Base-by-base conservation (phyloP, 2,113 vertebrate genomes). In the Rhabdomys dilectus region DNA sequence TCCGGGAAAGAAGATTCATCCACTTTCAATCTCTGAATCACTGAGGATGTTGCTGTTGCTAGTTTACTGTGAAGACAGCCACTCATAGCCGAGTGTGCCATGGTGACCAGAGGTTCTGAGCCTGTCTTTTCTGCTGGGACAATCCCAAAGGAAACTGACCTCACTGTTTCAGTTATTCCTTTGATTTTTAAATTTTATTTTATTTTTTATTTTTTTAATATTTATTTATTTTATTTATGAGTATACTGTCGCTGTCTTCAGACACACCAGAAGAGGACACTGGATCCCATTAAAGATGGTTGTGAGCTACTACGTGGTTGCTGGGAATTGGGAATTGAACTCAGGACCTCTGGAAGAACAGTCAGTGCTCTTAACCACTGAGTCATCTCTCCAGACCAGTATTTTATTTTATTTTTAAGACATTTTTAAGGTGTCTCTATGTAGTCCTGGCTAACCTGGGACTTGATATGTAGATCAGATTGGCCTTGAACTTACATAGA, bases 11-110 rank as follows among this genome's bases (percentile, higher is more conserved):
- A 97, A 95, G 45, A 91, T 21, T 91, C 66, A 88, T 72, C 92
- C 77, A 76, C 72, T 91, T 94, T 85, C 48, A 91, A 93, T 93
- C 80, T 96, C 94, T 89, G 91, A 66, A 91, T 96, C 85, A 39
- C 53, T 88, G 39, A 91, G 86, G 77, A 95, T 95, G 70, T 72
- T 93, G 64, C 39, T 95, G 75, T 95, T 97, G 91, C 76, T 93
- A 96, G 58, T 75, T 95, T 95, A 97, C 85, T 45, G 42, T 66
- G 2, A 1, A 72, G 19, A 84, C 45, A 89, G 66, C 78, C 84
- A 94, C 90, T 42, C 89, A 84, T 48, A 96, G 94, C 9, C 66
- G 31, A 89, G 56, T 64, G 92, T 24, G 39, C 66, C 24, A 11
- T 48, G 92, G 81, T 80, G 73, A 88, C 56, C 62, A 64, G 95